Evolutionary conservation across 2,113 vertebrate genomes (phyloP).

Genomic region (Numenius arquata): DNA sequence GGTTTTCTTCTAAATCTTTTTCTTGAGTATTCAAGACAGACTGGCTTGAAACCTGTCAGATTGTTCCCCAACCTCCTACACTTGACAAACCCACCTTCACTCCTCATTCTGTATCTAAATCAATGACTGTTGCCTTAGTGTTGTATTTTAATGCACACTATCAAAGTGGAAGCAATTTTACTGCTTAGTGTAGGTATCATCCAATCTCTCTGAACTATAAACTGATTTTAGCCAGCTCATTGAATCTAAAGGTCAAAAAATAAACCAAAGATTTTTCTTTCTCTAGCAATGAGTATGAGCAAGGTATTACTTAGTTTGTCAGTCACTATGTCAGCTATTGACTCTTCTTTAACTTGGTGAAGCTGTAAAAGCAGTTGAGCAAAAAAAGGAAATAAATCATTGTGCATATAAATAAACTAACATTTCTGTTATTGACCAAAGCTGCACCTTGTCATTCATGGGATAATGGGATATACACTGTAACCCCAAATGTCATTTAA

Average conservation of each 20-base stretch:
- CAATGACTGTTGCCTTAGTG: not conserved
- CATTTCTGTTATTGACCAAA: slow-evolving; percentile 30
- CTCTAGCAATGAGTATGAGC: not conserved
- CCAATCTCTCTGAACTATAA: slow-evolving; percentile 47
- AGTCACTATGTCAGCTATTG: slow-evolving; percentile 44
- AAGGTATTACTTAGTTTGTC: slow-evolving; percentile 27
- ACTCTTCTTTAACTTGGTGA: slow-evolving; percentile 37
- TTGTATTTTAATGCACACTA: not conserved
- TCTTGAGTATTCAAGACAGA: not conserved
- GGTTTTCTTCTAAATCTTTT: not conserved
- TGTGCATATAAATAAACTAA: slow-evolving; percentile 63
- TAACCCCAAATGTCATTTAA: slow-evolving; percentile 51
- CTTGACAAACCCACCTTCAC: not conserved
- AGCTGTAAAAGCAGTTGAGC: slow-evolving; percentile 52
- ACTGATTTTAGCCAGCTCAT: slow-evolving; percentile 67
- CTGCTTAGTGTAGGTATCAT: slow-evolving; percentile 32
- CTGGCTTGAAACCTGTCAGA: not conserved
- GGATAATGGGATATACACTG: slow-evolving; percentile 37
- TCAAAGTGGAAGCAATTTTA: slow-evolving; percentile 47
- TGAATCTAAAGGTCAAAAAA: slow-evolving; percentile 67
- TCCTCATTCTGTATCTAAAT: not conserved
- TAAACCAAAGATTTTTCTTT: slow-evolving; percentile 33
- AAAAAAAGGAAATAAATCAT: slow-evolving; percentile 32
- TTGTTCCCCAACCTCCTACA: not conserved
- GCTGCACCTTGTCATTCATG: slow-evolving; percentile 23